These are phyloP conservation scores for Poeciliopsis retropinna DNA, from an alignment of 2,113 vertebrate species.

Conservation along the genomic window DNA sequence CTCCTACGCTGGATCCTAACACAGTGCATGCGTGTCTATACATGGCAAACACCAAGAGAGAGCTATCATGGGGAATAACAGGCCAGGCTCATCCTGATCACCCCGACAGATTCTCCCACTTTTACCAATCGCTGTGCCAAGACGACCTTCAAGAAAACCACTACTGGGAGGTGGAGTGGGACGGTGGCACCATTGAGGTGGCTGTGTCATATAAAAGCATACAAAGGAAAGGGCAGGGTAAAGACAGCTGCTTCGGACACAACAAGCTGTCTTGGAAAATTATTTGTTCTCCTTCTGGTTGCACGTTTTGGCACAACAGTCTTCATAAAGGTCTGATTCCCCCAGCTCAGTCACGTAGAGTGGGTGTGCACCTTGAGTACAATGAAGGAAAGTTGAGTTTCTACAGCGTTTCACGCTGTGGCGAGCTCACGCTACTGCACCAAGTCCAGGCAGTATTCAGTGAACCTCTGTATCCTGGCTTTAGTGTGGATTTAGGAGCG, in stretches of 20 bases:
- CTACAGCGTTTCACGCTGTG: slow-evolving; percentile 75
- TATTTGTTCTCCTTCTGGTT: slow-evolving; percentile 55
- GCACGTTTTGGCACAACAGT: slow-evolving; percentile 82
- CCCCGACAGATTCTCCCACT: slow-evolving; percentile 56
- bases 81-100: slow-evolving; percentile 52
- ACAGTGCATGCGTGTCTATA: slow-evolving; percentile 53
- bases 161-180: slow-evolving; percentile 75
- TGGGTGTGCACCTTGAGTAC: slow-evolving; percentile 82
- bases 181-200: slow-evolving; percentile 73
- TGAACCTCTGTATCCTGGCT: slow-evolving; percentile 59
- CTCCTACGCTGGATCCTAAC: slow-evolving; percentile 50
- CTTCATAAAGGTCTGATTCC: slow-evolving; percentile 62
- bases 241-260: slow-evolving; percentile 80
- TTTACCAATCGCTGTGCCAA: slow-evolving; percentile 55
- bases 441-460: slow-evolving; percentile 54
- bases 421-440: slow-evolving; percentile 48
- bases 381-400: slow-evolving; percentile 78
- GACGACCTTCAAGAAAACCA: slow-evolving; percentile 6
- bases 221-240: slow-evolving; percentile 52
- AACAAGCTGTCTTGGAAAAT: slow-evolving; percentile 86
- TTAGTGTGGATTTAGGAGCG: slow-evolving; percentile 67
- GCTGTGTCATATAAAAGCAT: slow-evolving; percentile 82
- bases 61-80: slow-evolving; percentile 23
- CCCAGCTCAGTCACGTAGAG: slow-evolving; percentile 40
- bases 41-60: slow-evolving; percentile 48